A percentile compares a stretch with the other conserved stretches of the same genome.
Conservation (phyloP, 2,113 vertebrate genomes). For the Pedetes capensis region DNA sequence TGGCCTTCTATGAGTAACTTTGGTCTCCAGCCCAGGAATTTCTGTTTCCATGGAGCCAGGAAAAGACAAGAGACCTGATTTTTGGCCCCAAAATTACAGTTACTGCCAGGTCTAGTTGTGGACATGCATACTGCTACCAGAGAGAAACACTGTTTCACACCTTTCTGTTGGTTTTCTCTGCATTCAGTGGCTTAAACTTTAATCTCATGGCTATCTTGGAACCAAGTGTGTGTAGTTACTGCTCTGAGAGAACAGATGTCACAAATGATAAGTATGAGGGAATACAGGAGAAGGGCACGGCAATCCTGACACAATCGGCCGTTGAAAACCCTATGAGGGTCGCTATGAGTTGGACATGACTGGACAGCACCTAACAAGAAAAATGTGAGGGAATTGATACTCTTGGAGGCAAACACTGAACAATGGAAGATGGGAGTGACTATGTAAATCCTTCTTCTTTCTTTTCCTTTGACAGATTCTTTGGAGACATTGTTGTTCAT, state of each 20-base stretch:
- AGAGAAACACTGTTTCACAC: background rate
- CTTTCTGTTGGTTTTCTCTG: background rate
- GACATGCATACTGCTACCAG: background rate
- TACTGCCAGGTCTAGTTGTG: background rate
- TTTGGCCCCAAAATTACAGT: too few species aligned
- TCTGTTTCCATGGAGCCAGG: too few species aligned
- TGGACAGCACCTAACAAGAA: too few species aligned
- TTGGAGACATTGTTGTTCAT: background rate
- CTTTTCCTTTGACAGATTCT: background rate
- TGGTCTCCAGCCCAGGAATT: too few species aligned
- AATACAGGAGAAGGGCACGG: too few species aligned
- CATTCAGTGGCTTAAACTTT: background rate
- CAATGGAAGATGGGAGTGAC: background rate
- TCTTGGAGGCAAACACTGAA: background rate
- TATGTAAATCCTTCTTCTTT: background rate
- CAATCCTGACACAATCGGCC: too few species aligned
- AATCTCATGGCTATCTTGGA: background rate
- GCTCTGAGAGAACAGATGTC: background rate
- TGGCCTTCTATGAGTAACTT: too few species aligned
- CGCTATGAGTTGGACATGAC: too few species aligned
- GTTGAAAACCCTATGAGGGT: too few species aligned
- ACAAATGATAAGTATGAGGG: background rate
- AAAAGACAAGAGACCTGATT: too few species aligned
- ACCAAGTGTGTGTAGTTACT: background rate
- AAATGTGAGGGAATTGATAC: accelerated